Evolutionary conservation across 2,113 vertebrate species (phyloP), one percentile per base, ranked within the genome.

Genomic region (Salminus brasiliensis): DNA sequence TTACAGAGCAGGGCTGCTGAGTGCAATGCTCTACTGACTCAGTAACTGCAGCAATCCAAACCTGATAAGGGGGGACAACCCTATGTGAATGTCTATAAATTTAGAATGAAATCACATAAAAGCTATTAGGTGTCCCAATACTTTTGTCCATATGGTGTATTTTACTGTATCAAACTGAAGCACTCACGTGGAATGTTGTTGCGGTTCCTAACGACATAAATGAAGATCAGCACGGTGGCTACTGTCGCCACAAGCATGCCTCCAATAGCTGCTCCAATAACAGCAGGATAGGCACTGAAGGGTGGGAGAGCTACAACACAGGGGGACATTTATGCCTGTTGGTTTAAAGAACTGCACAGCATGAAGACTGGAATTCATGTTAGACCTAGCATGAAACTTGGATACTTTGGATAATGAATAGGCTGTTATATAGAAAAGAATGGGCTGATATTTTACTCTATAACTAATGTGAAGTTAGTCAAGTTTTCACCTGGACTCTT

Each of bases 401-500:
- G n/a, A n/a, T n/a, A n/a, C n/a, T n/a, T n/a, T n/a, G n/a, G n/a
- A n/a, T n/a, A n/a, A n/a, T n/a, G n/a, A 16, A 3, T 34, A n/a
- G 39, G 39, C 39, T 41, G 39, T 41, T 41, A 41, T n/a, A 41
- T 5, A 41, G 39, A 41, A 41, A 41, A n/a, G n/a, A n/a, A n/a
- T n/a, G n/a, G n/a, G n/a, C n/a, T 53, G 8, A 23, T 25, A 55
- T 55, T 55, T 12, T 55, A 25, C 23, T 25, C 5, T 55, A 1
- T n/a, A 3, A 41, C 10, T 25, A 45, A 21, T 36, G 52, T 66
- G 18, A 23, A 21, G 47, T 4, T 3, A 9, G 1, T 39, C 12
- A n/a, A 76, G 49, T 63, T 75, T 86, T 89, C 94, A 97, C 97
- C 97, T 97, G 97, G 96, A 66, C 86, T 96, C 91, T 93, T 94